phyloP scores from a whole-genome alignment of 2,888 invertebrate species.

The Cephus spinipes region DNA sequence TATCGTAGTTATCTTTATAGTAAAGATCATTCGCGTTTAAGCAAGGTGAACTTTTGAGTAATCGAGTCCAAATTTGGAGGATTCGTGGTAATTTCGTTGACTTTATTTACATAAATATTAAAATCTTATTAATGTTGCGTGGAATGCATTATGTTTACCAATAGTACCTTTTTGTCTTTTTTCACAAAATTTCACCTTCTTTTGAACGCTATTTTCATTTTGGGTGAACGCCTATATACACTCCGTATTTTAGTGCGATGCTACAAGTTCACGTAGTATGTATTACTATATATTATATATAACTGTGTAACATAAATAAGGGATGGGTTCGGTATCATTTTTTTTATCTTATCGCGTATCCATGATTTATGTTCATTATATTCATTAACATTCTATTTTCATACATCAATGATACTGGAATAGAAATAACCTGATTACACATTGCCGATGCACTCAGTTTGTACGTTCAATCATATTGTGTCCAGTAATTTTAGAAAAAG shows the following conservation, averaged over 20 bases:
- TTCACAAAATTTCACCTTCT: not conserved
- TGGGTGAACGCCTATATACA: not conserved
- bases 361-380: too few relatives aligned
- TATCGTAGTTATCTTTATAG: not conserved
- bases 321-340: not conserved
- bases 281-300: not conserved
- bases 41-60: not conserved
- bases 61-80: not conserved
- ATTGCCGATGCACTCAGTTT: not conserved
- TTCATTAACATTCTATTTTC: too few relatives aligned
- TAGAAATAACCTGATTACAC: not conserved
- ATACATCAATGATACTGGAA: too few relatives aligned
- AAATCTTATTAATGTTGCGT: not conserved
- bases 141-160: not conserved
- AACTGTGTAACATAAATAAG: not conserved
- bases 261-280: not conserved
- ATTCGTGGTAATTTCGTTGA: not conserved
- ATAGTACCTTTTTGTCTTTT: not conserved
- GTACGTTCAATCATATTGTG: not conserved
- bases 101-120: not conserved
- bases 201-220: not conserved
- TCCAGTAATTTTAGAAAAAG: not conserved
- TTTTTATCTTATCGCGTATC: not conserved
- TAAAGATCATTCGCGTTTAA: not conserved
- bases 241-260: not conserved